These are phyloP conservation scores for Eurystomus gularis DNA, from an alignment of 2,113 vertebrate species.

Conservation along the genomic window DNA sequence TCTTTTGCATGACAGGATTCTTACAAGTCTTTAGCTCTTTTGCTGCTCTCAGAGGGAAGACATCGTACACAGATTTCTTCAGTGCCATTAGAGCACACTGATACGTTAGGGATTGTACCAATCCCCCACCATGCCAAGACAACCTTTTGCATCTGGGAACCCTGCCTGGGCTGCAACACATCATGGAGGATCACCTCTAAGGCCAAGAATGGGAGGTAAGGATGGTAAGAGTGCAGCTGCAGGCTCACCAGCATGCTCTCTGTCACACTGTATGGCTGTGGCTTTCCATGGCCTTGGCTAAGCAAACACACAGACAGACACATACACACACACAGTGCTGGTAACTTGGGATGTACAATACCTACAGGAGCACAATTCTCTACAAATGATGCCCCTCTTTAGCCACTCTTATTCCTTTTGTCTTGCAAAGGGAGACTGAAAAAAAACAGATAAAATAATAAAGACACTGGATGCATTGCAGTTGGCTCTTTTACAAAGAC, in stretches of 20 bases:
- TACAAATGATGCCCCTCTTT: not conserved
- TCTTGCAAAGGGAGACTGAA: not conserved
- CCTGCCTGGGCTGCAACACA: not conserved
- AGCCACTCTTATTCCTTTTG: not conserved
- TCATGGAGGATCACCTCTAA: not conserved
- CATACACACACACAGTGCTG: not conserved
- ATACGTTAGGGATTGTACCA: not conserved
- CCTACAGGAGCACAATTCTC: not conserved
- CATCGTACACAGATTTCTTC: not conserved
- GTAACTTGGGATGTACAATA: accelerated
- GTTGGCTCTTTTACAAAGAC: not conserved
- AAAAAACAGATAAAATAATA: not conserved
- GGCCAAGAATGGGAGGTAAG: not conserved
- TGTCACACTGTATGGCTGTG: not conserved
- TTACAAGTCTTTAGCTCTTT: not conserved
- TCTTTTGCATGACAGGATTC: not conserved
- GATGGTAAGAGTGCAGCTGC: not conserved
- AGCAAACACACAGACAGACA: not conserved
- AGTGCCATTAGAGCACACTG: not conserved
- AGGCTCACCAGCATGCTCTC: not conserved
- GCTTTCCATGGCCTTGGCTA: not conserved
- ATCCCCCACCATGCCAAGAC: not conserved
- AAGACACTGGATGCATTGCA: not conserved
- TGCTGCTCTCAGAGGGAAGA: not conserved
- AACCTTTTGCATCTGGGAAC: not conserved